Conservation (phyloP, 2,797 vertebrate species). For the Orestias chungarensis region DNA sequence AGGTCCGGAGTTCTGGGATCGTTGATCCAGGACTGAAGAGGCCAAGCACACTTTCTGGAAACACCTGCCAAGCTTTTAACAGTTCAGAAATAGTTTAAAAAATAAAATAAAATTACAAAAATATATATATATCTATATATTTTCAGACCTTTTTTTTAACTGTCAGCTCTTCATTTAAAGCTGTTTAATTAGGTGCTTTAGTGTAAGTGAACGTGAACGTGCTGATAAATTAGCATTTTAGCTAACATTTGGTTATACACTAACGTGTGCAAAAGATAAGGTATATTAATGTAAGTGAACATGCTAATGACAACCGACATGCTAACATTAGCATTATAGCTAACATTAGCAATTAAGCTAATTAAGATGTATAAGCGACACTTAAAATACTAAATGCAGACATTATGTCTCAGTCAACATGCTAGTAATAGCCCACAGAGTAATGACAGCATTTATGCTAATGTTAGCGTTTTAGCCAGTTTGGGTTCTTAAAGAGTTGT, state of each 20-base stretch:
- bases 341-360: not conserved
- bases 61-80: slow-evolving; percentile 15
- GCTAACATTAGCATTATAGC: not conserved
- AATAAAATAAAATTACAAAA: no score
- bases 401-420: not conserved
- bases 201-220: no score
- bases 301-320: no score
- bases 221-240: no score
- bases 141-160: no score
- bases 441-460: not conserved
- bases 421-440: not conserved
- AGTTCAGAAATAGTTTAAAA: slow-evolving; percentile 21
- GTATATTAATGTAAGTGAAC: not conserved
- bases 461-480: not conserved
- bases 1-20: not conserved
- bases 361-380: not conserved
- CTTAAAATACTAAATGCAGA: not conserved
- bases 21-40: not conserved
- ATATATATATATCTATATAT: no score
- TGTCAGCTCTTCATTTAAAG: no score
- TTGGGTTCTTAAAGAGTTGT: no score
- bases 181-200: no score
- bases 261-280: no score
- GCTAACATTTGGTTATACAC: no score
- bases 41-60: not conserved